Evolutionary conservation across 2,113 vertebrate genomes (phyloP).

Genomic region (Xenopus laevis): DNA sequence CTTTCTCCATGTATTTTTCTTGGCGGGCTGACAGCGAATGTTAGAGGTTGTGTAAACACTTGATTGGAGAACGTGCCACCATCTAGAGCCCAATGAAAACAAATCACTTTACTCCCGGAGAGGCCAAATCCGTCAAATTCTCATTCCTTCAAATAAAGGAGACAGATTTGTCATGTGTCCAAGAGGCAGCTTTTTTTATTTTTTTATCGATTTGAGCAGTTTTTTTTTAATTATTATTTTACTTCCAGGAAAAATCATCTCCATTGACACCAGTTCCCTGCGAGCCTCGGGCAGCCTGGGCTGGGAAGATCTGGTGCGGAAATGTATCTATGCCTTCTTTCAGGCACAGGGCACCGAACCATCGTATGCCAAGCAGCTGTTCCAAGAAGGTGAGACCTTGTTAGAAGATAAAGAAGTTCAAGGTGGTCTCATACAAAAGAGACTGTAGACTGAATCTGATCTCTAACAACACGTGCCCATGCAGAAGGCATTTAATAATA

Average conservation of each 20-base stretch:
- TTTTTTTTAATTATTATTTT: slow-evolving; percentile 19
- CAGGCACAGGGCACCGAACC: slow-evolving; percentile 91
- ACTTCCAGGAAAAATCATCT: slow-evolving; percentile 90
- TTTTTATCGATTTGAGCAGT: no score
- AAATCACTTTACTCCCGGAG: background rate
- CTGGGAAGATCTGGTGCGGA: slow-evolving; percentile 94
- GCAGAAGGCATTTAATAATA: no score
- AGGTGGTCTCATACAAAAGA: no score
- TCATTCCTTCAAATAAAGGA: background rate
- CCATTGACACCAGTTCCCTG: slow-evolving; percentile 92
- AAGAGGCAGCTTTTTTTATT: background rate
- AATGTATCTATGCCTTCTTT: slow-evolving; percentile 97
- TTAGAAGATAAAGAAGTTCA: background rate
- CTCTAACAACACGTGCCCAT: no score
- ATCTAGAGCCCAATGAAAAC: slow-evolving; percentile 4
- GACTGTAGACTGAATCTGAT: no score
- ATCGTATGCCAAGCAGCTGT: slow-evolving; percentile 90
- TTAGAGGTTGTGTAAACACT: slow-evolving; percentile 32
- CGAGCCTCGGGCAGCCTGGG: slow-evolving; percentile 85
- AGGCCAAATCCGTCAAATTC: background rate
- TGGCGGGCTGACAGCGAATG: slow-evolving; percentile 9
- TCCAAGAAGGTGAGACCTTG: slow-evolving; percentile 81
- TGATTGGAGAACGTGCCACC: slow-evolving; percentile 2
- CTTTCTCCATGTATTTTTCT: slow-evolving; percentile 12
- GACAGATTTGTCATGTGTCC: slow-evolving; percentile 1